Percentiles rank a stretch among this genome's conserved stretches.
Evolutionary conservation across 2,888 invertebrate genomes (phyloP).

Genomic region (Phalera bucephala): DNA sequence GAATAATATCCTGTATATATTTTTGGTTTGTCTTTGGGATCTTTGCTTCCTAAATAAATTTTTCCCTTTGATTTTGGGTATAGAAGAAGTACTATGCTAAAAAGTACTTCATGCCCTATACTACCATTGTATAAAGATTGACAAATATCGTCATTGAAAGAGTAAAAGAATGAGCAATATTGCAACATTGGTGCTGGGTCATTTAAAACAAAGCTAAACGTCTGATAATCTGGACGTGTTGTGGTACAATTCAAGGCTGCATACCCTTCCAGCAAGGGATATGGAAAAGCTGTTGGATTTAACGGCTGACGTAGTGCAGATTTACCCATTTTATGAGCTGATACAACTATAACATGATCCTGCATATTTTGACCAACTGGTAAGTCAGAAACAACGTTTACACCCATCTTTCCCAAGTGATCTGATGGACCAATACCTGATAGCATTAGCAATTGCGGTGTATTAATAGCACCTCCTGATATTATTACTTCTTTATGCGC

Average conservation of each 20-base stretch:
- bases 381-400: slow-evolving; percentile 20
- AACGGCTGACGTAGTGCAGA: slow-evolving; percentile 2
- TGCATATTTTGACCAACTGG: slow-evolving; percentile 15
- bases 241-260: slow-evolving; percentile 83
- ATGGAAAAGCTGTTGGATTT: slow-evolving; percentile 41
- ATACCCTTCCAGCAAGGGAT: slow-evolving; percentile 35
- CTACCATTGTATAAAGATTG: slow-evolving; percentile 21
- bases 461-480: slow-evolving; percentile 38
- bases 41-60: slow-evolving; percentile 72
- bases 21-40: slow-evolving; percentile 80
- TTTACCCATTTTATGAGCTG: slow-evolving; percentile 3
- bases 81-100: slow-evolving; percentile 26
- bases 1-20: slow-evolving; percentile 83
- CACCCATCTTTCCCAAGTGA: slow-evolving; percentile 27
- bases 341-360: slow-evolving; percentile 7
- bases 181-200: slow-evolving; percentile 14
- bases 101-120: slow-evolving; percentile 21
- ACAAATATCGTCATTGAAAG: slow-evolving; percentile 31
- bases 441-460: slow-evolving; percentile 42
- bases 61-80: slow-evolving; percentile 76
- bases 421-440: slow-evolving; percentile 44
- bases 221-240: slow-evolving; percentile 58
- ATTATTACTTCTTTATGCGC: slow-evolving; percentile 39
- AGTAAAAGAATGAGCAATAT: slow-evolving; percentile 26
- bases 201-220: slow-evolving; percentile 24